Evolutionary conservation across 1,140 invertebrate genomes (phyloP).

Genomic region (Macrobrachium rosenbergii): DNA sequence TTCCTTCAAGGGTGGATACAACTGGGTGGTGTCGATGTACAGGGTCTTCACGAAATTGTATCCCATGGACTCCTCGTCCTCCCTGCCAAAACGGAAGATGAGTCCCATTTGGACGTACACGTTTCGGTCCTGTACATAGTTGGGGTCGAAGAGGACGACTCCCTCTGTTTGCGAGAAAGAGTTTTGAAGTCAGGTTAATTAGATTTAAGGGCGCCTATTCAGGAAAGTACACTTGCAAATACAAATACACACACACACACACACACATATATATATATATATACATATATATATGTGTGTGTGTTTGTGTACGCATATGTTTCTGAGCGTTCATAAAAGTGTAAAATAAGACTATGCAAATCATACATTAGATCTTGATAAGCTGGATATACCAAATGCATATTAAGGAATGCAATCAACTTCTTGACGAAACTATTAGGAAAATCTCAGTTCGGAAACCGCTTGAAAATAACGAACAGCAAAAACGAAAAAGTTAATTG

Average conservation of each 20-base stretch:
- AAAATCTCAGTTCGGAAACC: too few species aligned
- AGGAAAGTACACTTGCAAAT: not conserved
- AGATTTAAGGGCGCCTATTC: not conserved
- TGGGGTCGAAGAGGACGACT: conserved; percentile 90
- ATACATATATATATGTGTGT: too few species aligned
- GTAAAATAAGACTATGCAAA: too few species aligned
- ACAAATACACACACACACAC: too few species aligned
- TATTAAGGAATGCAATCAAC: too few species aligned
- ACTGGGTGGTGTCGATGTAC: conserved; percentile 86
- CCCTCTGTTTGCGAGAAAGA: conserved; percentile 81
- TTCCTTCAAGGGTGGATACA: conserved; percentile 81
- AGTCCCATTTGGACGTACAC: conserved; percentile 94
- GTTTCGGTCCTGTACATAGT: conserved; percentile 87
- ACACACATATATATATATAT: not conserved
- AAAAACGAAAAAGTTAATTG: too few species aligned
- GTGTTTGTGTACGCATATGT: too few species aligned
- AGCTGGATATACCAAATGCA: too few species aligned
- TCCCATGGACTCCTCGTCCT: conserved; percentile 98
- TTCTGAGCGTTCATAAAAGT: too few species aligned
- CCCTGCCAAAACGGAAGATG: conserved; percentile 96
- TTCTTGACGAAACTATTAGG: too few species aligned
- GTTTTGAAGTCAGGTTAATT: not conserved
- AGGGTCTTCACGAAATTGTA: conserved; percentile 98
- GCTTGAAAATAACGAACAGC: too few species aligned
- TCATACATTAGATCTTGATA: too few species aligned